These are phyloP conservation scores for Dicentrarchus labrax DNA, from an alignment of 2,113 vertebrate genomes.

Conservation along the genomic window DNA sequence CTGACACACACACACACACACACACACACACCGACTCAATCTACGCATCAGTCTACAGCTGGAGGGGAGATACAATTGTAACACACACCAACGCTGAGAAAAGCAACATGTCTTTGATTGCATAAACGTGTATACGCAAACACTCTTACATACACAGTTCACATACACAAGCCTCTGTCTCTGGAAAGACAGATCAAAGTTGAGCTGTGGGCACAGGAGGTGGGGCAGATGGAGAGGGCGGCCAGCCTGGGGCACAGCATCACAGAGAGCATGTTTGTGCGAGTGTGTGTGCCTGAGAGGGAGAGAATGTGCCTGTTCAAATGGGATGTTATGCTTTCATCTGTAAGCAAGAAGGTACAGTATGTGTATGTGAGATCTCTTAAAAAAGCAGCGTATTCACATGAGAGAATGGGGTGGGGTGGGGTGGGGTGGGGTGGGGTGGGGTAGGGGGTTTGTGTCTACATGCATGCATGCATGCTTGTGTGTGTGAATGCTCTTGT, in stretches of 20 bases:
- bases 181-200: constrained; percentile 81
- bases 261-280: constrained; percentile 70
- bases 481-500: constrained; percentile 16
- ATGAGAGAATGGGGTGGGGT: constrained; percentile 9
- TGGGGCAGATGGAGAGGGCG: constrained; percentile 80
- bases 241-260: constrained; percentile 79
- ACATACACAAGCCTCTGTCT: constrained; percentile 61
- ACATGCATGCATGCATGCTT: constrained; percentile 7
- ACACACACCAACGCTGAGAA: constrained; percentile 60
- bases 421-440: too few relatives aligned
- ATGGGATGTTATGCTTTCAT: constrained; percentile 69
- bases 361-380: constrained; percentile 36
- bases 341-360: constrained; percentile 59
- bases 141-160: constrained; percentile 58
- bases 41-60: constrained; percentile 75
- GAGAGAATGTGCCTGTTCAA: constrained; percentile 63
- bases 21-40: constrained; percentile 39
- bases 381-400: constrained; percentile 38
- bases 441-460: background rate
- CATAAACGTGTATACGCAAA: constrained; percentile 73
- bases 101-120: constrained; percentile 78
- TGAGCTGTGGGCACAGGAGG: constrained; percentile 80
- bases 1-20: constrained; percentile 12
- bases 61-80: constrained; percentile 72
- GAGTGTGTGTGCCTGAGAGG: constrained; percentile 46